Base-by-base conservation (phyloP, 2,113 vertebrate species). In the Hippocampus mohnikei region DNA sequence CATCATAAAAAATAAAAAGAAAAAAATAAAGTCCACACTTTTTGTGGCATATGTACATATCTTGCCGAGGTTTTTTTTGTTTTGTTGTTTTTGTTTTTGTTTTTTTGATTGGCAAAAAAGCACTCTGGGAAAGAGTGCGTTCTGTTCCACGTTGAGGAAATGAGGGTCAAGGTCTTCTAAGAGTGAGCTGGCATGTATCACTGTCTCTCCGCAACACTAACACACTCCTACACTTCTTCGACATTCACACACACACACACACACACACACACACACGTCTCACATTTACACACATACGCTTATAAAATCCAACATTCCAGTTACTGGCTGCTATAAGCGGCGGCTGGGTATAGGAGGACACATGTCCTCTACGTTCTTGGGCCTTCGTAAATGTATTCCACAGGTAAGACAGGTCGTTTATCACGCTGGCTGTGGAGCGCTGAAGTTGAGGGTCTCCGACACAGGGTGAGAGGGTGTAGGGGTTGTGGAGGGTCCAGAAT, bases 121-220 rank as follows among this genome's bases (percentile, higher is more conserved):
- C 81, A 84, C 86, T 84, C 80, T 77, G 79, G 77, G 77, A 85
- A 81, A 83, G 27, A 55, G 85, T 89, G 90, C 85, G 84, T 87
- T 89, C 85, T 88, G 88, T 88, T 90, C 87, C 88, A 90, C 88
- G 87, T 89, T 90, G 90, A 90, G 88, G 86, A 90, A 90, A 91
- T 90, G 85, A 91, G 88, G 90, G 88, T 88, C 90, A 91, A 91
- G 90, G 90, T 91, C 88, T 80, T 89, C 79, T 86, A 88, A 90
- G 81, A 90, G 81, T 83, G 82, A 88, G 84, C 88, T 90, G 88
- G 86, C 84, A 90, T 91, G 90, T 85, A 91, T 91, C 90, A 90
- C 90, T 90, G 87, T 91, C 90, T 88, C 69, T 77, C 75, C 72
- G 73, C 69, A 79, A 86, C 78, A 73, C 77, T 77, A 73, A 87